Conservation (phyloP, 2,888 invertebrate genomes). For the Quadroppia sp. region DNA sequence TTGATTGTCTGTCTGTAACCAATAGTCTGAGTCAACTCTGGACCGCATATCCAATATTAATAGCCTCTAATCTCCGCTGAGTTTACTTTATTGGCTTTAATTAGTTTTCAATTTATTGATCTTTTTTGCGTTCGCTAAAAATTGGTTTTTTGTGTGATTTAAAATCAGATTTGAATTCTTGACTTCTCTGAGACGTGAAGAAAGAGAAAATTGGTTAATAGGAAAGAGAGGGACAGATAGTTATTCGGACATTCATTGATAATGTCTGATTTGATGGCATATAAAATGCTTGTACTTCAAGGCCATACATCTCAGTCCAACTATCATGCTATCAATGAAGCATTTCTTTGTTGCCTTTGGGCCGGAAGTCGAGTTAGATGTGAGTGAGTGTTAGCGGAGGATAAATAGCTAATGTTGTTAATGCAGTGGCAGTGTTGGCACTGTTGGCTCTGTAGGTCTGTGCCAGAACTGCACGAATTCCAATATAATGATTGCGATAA, state of each 20-base stretch:
- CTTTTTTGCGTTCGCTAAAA: background rate
- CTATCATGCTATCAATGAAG: constrained; percentile 26
- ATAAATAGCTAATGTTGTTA: constrained; percentile 13
- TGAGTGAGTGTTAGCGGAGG: background rate
- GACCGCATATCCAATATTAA: background rate
- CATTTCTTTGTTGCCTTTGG: constrained; percentile 36
- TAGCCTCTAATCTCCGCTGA: background rate
- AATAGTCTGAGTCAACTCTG: background rate
- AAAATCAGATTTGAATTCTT: background rate
- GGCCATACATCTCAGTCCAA: background rate
- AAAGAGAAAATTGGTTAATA: constrained; percentile 4
- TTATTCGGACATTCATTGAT: constrained; percentile 22
- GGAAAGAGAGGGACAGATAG: background rate
- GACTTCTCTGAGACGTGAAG: too few relatives aligned
- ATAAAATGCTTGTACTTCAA: constrained; percentile 14
- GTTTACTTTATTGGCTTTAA: background rate
- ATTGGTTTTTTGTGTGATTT: background rate
- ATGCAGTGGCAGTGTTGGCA: constrained; percentile 1
- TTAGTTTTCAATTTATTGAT: background rate
- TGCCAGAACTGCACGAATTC: constrained; percentile 6
- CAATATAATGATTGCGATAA: constrained; percentile 9
- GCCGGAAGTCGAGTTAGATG: constrained; percentile 33
- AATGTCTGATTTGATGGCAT: constrained; percentile 31
- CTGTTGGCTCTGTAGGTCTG: background rate
- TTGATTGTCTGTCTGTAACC: background rate